Base-by-base conservation (phyloP, 2,888 invertebrate genomes). In the Gisinianus flammeolus region DNA sequence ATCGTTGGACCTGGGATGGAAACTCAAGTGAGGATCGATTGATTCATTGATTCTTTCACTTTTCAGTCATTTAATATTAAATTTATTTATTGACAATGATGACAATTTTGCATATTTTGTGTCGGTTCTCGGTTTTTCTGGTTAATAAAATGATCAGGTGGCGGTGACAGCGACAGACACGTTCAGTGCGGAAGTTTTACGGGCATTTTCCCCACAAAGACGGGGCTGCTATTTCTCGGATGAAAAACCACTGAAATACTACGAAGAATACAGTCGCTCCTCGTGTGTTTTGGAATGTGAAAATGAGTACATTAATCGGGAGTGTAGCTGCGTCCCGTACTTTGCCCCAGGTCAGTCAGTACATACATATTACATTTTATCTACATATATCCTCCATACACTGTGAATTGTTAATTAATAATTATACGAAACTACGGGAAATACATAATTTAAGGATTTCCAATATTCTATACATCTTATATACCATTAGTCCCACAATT, bases 1-100 rank as follows among this genome's bases (percentile, higher is more conserved):
- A 81, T 81, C 24, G 82, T 83, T 0, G 82, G 82, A 10, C 84
- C 84, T 19, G 84, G 84, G 12, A 80, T 80, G 74, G 84, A 83
- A 70, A 84, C 83, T 22, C 64, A 68, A 54, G 81, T 83, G 52
- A 44, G n/a, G n/a, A n/a, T n/a, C n/a, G n/a, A 44, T 44, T 44
- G 44, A 44, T 44, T 44, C 6, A 44, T 44, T 44, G 16, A n/a
- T n/a, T n/a, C n/a, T n/a, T n/a, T n/a, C n/a, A n/a, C n/a, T n/a
- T 26, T 82, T 35, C 6, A 35, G 35, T 35, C 5, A 35, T 12
- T 35, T 35, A 35, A 35, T 35, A 35, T 8, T 35, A 35, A 35
- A n/a, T n/a, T 35, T 8, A 35, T 35, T 35, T 8, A 35, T 35
- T 8, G 12, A 35, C 5, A 35, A 35, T 35, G 12, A 35, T 8